Conservation (phyloP, 2,797 vertebrate genomes). For the Momotus momota region DNA sequence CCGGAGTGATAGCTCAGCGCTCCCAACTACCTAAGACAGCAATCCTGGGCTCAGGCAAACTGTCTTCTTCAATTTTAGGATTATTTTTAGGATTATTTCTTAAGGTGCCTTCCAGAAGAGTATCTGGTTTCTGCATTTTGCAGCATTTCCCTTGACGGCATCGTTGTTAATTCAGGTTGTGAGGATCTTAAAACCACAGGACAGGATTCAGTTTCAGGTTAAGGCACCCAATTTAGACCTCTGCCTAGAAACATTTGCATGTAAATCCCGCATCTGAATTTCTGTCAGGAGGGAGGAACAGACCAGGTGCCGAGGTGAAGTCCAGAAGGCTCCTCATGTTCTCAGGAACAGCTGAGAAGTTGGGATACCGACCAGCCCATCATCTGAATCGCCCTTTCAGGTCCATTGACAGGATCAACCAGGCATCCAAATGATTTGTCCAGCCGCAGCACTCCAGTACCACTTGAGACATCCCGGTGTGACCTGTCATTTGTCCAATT, state of each 20-base stretch:
- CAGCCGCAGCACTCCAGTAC: not conserved
- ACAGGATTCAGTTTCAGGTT: not conserved
- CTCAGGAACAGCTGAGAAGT: not conserved
- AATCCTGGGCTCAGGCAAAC: not conserved
- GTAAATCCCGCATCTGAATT: not conserved
- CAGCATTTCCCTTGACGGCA: not conserved
- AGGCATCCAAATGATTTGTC: not conserved
- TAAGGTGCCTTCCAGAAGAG: not conserved
- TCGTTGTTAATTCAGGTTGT: not conserved
- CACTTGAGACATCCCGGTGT: not conserved
- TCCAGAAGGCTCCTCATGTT: not conserved
- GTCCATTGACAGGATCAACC: not conserved
- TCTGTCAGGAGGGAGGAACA: not conserved
- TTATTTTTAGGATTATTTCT: not conserved
- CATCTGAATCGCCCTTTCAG: not conserved
- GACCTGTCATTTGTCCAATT: not conserved
- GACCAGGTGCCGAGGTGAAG: not conserved
- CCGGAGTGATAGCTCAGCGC: not conserved
- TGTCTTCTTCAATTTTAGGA: not conserved
- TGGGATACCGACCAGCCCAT: not conserved
- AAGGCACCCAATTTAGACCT: not conserved
- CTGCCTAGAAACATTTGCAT: not conserved
- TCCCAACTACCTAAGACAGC: not conserved
- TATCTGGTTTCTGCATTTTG: not conserved
- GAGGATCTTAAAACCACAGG: not conserved